phyloP scores from a whole-genome alignment of 1,140 invertebrate species.

The Musca domestica region DNA sequence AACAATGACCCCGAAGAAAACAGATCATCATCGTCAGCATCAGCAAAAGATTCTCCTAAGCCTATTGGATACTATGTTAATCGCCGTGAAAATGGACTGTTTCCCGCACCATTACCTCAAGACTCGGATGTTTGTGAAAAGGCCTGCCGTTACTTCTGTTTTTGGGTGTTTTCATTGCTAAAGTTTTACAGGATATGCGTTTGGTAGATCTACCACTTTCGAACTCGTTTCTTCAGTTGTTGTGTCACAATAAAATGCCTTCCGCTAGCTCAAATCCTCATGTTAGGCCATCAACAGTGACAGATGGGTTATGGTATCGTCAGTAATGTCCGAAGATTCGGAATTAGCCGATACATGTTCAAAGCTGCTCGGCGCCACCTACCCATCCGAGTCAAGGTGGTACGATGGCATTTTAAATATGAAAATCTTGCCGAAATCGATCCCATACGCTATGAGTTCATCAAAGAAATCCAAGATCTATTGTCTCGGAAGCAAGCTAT shows the following conservation, averaged over 20 bases:
- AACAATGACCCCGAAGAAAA: background rate
- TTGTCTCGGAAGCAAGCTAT: slow-evolving; percentile 68
- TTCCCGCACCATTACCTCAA: slow-evolving; percentile 91
- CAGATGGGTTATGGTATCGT: slow-evolving; percentile 70
- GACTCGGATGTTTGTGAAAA: slow-evolving; percentile 74
- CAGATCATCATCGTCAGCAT: background rate
- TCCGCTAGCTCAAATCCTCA: slow-evolving; percentile 36
- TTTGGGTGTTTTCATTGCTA: slow-evolving; percentile 92
- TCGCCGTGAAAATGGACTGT: slow-evolving; percentile 79
- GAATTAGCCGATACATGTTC: slow-evolving; percentile 56
- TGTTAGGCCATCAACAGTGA: slow-evolving; percentile 61
- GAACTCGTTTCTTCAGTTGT: slow-evolving; percentile 89
- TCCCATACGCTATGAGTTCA: slow-evolving; percentile 70
- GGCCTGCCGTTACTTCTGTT: slow-evolving; percentile 84
- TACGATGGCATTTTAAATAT: slow-evolving; percentile 68
- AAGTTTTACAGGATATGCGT: slow-evolving; percentile 94
- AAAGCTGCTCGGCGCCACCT: slow-evolving; percentile 49
- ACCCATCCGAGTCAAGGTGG: slow-evolving; percentile 56
- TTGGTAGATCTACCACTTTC: slow-evolving; percentile 96
- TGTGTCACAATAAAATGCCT: slow-evolving; percentile 82
- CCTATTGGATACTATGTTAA: slow-evolving; percentile 87
- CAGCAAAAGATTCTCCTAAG: slow-evolving; percentile 60
- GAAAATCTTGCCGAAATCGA: slow-evolving; percentile 86
- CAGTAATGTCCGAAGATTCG: slow-evolving; percentile 72
- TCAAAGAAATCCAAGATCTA: slow-evolving; percentile 73